Percentiles rank a stretch among this genome's conserved stretches.
phyloP scores from a whole-genome alignment of 2,113 vertebrate genomes.

The Macrotis lagotis region DNA sequence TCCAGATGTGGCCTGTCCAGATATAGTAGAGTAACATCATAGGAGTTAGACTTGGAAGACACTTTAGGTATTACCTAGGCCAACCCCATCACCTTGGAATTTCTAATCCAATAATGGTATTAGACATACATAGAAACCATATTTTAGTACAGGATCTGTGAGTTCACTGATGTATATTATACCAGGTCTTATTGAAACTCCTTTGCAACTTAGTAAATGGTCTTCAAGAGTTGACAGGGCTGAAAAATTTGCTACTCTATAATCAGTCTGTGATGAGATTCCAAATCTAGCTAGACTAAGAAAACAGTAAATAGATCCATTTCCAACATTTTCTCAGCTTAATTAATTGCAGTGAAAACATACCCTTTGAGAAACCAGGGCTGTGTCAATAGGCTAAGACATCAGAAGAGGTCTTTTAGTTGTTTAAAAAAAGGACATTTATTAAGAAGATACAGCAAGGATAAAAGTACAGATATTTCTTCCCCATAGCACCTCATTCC shows the following conservation, averaged over 20 bases:
- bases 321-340: neutral
- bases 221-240: neutral
- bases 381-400: neutral
- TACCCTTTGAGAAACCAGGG: neutral
- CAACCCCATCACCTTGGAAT: neutral
- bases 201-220: neutral
- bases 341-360: neutral
- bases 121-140: neutral
- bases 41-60: neutral
- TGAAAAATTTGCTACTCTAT: neutral
- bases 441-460: neutral
- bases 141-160: neutral
- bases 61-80: neutral
- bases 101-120: neutral
- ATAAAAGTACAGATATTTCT: neutral
- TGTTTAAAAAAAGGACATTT: neutral
- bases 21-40: neutral
- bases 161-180: neutral
- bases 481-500: neutral
- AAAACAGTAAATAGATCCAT: neutral
- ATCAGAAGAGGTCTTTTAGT: neutral
- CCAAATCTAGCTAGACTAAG: neutral
- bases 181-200: neutral
- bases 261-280: neutral
- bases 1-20: neutral